A percentile compares a stretch with the other conserved stretches of the same genome.
These are phyloP conservation scores for Speoplatyrhinus poulsoni DNA, from an alignment of 2,113 vertebrate genomes.

Conservation along the genomic window DNA sequence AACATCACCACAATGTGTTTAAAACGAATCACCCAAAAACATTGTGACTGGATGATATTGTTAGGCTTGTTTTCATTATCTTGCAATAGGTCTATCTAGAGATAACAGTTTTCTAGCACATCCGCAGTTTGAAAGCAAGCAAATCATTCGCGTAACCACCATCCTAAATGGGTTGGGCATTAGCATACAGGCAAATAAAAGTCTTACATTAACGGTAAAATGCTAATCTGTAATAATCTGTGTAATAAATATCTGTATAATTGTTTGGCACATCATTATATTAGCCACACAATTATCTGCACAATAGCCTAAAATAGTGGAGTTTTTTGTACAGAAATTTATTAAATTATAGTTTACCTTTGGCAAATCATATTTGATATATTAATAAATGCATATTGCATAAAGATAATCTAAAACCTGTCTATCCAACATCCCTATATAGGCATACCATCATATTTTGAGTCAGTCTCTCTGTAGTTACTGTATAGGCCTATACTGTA, in stretches of 20 bases:
- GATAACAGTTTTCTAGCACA: conserved; percentile 30
- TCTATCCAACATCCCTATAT: too few species aligned
- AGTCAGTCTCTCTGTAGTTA: background rate
- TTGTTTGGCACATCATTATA: too few species aligned
- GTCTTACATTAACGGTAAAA: background rate
- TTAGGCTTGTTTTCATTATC: conserved; percentile 25
- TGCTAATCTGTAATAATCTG: too few species aligned
- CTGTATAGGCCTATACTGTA: background rate
- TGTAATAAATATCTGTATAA: too few species aligned
- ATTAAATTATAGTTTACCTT: too few species aligned
- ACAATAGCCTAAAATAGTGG: too few species aligned
- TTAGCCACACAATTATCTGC: too few species aligned
- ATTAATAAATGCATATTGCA: too few species aligned
- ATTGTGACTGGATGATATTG: conserved; percentile 3
- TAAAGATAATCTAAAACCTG: too few species aligned
- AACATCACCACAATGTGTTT: too few species aligned
- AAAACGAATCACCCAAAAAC: background rate
- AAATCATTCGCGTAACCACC: conserved; percentile 33
- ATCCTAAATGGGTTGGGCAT: conserved; percentile 13
- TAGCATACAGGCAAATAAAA: conserved; percentile 21
- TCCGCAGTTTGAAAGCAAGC: conserved; percentile 33
- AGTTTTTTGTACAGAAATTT: too few species aligned
- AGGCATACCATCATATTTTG: background rate
- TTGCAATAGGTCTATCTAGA: background rate
- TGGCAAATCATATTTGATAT: too few species aligned